phyloP scores from a whole-genome alignment of 2,888 invertebrate genomes.

The Hemistola chrysoprasaria region DNA sequence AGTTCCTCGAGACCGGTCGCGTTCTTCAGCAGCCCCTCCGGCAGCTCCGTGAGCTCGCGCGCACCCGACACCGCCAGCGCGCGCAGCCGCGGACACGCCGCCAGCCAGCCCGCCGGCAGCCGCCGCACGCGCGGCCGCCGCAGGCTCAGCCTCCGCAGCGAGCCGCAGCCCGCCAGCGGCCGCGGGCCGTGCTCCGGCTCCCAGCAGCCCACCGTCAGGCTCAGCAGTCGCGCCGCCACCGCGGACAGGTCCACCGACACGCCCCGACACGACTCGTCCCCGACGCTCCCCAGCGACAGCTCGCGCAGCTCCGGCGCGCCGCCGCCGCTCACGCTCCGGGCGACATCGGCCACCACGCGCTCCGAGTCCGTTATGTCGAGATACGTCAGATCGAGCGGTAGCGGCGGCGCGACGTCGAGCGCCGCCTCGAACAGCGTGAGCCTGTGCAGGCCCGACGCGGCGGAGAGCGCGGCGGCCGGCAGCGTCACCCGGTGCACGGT shows the following conservation, averaged over 20 bases:
- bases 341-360: slow-evolving; percentile 6
- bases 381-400: no score
- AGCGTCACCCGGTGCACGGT: slow-evolving; percentile 14
- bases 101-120: slow-evolving; percentile 20
- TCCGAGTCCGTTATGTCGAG: slow-evolving; percentile 16
- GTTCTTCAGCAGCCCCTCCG: slow-evolving; percentile 20
- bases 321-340: slow-evolving; percentile 10
- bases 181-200: slow-evolving; percentile 18
- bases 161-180: slow-evolving; percentile 2
- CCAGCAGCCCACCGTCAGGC: no score
- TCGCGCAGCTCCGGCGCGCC: slow-evolving; percentile 6
- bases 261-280: slow-evolving; percentile 5
- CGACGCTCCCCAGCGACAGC: slow-evolving; percentile 10
- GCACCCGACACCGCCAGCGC: slow-evolving; percentile 13
- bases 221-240: slow-evolving; percentile 6
- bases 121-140: slow-evolving; percentile 16
- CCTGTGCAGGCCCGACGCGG: slow-evolving; percentile 4
- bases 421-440: slow-evolving; percentile 20
- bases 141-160: no score
- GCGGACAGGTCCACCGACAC: slow-evolving; percentile 11
- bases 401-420: slow-evolving; percentile 16
- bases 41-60: slow-evolving; percentile 21
- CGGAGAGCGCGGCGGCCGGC: background rate
- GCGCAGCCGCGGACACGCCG: slow-evolving; percentile 16
- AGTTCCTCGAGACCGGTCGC: slow-evolving; percentile 10